phyloP scores from a whole-genome alignment of 2,113 vertebrate genomes.

The Paralichthys olivaceus region DNA sequence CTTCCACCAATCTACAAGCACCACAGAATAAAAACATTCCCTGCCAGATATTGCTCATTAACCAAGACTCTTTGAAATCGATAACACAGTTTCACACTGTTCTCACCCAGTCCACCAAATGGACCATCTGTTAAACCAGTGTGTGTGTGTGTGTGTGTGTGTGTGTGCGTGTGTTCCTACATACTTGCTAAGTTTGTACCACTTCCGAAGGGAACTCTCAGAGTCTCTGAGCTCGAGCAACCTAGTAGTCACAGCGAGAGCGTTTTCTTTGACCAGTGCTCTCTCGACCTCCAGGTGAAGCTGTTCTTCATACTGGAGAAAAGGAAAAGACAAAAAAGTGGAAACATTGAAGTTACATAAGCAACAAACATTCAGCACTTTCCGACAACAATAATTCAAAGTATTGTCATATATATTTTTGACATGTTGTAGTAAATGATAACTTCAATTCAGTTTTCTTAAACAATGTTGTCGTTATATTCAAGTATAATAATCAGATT shows the following conservation, averaged over 20 bases:
- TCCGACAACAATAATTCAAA: too few relatives aligned
- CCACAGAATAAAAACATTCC: background rate
- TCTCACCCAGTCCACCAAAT: constrained; percentile 9
- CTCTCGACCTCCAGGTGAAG: constrained; percentile 65
- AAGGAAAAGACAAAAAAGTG: background rate
- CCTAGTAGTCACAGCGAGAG: constrained; percentile 37
- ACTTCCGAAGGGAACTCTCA: constrained; percentile 39
- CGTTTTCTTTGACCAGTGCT: constrained; percentile 63
- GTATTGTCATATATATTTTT: too few relatives aligned
- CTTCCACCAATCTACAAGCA: constrained; percentile 1
- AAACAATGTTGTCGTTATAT: too few relatives aligned
- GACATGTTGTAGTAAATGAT: too few relatives aligned
- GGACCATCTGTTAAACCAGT: constrained; percentile 34
- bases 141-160: constrained; percentile 1
- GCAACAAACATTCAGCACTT: background rate
- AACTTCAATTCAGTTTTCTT: too few relatives aligned
- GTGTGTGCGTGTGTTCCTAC: constrained; percentile 4
- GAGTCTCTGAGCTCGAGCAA: constrained; percentile 37
- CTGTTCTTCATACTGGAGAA: constrained; percentile 54
- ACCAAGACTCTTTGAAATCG: constrained; percentile 21
- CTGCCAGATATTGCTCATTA: constrained; percentile 29
- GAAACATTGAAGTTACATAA: constrained; percentile 7
- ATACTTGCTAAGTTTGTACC: constrained; percentile 66
- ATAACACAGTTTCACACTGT: constrained; percentile 24
- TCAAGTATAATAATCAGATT: too few relatives aligned